Percentiles rank a stretch among this genome's conserved stretches.
Conservation (phyloP, 1,140 invertebrate species). For the Drosophila yakuba region DNA sequence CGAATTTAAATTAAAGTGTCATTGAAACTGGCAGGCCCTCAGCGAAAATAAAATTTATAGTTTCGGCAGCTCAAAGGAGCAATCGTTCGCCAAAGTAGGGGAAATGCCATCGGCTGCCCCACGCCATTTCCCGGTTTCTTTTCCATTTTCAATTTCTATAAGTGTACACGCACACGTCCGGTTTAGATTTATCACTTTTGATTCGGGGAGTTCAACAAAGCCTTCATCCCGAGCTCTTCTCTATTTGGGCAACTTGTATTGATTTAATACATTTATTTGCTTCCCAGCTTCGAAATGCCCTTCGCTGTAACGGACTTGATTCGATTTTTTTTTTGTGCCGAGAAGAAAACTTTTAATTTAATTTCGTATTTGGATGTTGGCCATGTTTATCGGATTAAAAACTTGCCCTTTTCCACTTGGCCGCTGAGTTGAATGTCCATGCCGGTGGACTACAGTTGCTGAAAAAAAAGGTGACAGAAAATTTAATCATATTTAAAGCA, state of each 20-base stretch:
- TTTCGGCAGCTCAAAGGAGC: constrained; percentile 58
- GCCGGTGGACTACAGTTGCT: neutral
- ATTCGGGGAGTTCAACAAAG: constrained; percentile 50
- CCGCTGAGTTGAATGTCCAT: neutral
- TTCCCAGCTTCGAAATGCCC: constrained; percentile 3
- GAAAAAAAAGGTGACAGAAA: constrained; percentile 9
- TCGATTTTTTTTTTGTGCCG: constrained; percentile 48
- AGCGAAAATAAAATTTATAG: constrained; percentile 82
- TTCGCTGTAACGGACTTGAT: constrained; percentile 12
- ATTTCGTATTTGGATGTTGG: constrained; percentile 45
- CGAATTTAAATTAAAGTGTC: constrained; percentile 84
- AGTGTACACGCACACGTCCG: constrained; percentile 74
- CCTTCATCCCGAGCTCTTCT: constrained; percentile 9
- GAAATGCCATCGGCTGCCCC: constrained; percentile 32
- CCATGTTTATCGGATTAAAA: constrained; percentile 72
- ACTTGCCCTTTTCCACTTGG: constrained; percentile 48
- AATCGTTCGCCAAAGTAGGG: constrained; percentile 12
- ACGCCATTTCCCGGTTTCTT: constrained; percentile 26
- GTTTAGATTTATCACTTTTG: constrained; percentile 82
- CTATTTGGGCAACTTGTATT: constrained; percentile 50
- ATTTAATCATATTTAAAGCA: constrained; percentile 16
- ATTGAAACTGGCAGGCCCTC: constrained; percentile 79
- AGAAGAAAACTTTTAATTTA: constrained; percentile 71
- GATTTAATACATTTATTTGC: constrained; percentile 81
- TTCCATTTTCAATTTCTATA: constrained; percentile 70